Evolutionary conservation across 1,140 invertebrate species (phyloP), one percentile per base, ranked within the genome.

Genomic region (Chelonus insularis): DNA sequence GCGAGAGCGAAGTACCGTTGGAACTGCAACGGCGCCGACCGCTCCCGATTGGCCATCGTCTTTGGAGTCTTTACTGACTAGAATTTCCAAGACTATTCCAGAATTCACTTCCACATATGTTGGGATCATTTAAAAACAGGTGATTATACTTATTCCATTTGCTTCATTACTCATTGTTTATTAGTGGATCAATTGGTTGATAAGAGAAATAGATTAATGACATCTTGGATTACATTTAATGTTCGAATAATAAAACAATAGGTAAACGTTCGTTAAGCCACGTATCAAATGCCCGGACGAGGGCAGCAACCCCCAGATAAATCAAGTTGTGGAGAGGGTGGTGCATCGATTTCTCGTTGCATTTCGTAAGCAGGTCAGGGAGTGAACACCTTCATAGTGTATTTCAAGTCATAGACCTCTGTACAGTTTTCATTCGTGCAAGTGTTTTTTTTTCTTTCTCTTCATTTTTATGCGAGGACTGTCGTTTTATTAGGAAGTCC

Each of bases 291-390:
- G 11, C 64, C 64, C 71, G 72, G 76, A 76, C 75, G 73, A 73
- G 76, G 77, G 69, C 77, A 78, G 75, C 74, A 77, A 80, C 80
- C 78, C 25, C 76, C 72, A 72, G 72, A 68, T 76, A 76, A 79
- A 78, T 74, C 75, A 71, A 68, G 62, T 54, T 63, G 60, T 32
- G 41, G 54, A 23, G 21, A 57, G 62, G 55, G 57, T 32, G 65
- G 76, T 68, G 72, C 73, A 78, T 79, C 78, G 78, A 80, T 80
- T 72, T 77, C 71, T 69, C 68, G 58, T 72, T 76, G 71, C 72
- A 78, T 77, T 76, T 69, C 70, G 66, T 63, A 71, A 72, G 69
- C 71, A 70, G 76, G 76, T 78, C 77, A 79, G 71, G 52, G 75
- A 72, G 73, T 72, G 73, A 78, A 69, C 65, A 77, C 72, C 76